Percentiles rank a stretch among this genome's conserved stretches.
Evolutionary conservation across 2,888 invertebrate genomes (phyloP).

Genomic region (Rhagium mordax): DNA sequence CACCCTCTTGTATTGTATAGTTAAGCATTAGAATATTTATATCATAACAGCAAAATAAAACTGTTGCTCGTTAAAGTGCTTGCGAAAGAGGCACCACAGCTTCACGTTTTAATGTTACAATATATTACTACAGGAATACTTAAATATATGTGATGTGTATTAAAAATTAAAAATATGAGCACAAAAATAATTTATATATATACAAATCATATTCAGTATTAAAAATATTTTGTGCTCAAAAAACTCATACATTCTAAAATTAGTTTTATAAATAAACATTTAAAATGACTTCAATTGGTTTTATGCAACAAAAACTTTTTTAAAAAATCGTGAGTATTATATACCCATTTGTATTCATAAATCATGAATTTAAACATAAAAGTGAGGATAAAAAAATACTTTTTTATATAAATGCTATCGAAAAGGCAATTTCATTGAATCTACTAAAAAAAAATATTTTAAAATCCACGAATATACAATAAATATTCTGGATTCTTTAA

Average conservation of each 20-base stretch:
- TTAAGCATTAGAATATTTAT: constrained; percentile 13
- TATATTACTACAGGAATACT: constrained; percentile 22
- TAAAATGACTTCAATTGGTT: not conserved
- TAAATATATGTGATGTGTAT: constrained; percentile 16
- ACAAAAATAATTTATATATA: constrained; percentile 24
- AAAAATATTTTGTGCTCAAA: constrained; percentile 25
- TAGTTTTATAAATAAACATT: constrained; percentile 10
- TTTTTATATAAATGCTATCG: constrained; percentile 22
- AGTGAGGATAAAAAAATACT: constrained; percentile 15
- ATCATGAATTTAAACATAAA: not conserved
- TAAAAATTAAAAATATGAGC: constrained; percentile 8
- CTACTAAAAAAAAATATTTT: constrained; percentile 1
- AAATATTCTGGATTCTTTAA: constrained; percentile 1
- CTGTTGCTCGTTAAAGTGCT: constrained; percentile 20
- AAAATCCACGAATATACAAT: constrained; percentile 4
- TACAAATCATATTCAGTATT: constrained; percentile 3
- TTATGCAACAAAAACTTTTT: not conserved
- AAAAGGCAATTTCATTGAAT: constrained; percentile 6
- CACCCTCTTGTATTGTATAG: not conserved
- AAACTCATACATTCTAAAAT: not conserved
- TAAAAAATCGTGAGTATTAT: not conserved
- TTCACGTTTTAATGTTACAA: constrained; percentile 18
- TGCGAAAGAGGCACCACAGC: constrained; percentile 31
- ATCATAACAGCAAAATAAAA: constrained; percentile 19
- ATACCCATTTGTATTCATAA: not conserved